Base-by-base conservation (phyloP, 2,797 vertebrate species). In the Nannoperca obscura region DNA sequence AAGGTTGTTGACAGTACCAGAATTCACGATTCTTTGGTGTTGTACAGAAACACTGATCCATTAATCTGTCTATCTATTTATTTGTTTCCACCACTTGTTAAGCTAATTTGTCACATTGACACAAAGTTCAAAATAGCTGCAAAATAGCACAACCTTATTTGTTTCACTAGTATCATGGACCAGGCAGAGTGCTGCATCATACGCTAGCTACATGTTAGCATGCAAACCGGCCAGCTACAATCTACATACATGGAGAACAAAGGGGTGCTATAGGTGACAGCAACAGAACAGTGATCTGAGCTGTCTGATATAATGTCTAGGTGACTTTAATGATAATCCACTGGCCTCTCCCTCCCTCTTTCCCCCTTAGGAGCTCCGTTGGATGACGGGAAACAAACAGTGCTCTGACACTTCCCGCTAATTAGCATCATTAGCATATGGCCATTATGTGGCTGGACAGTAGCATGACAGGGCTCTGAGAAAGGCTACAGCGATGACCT, bases 341-440 rank as follows among this genome's bases (percentile, higher is more conserved):
- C 78, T 70, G 27, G 79, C 83, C 75, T 74, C 74, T 59, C 74
- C 71, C 77, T 65, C 78, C 27, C 58, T 38, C 38, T 53, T 15
- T 27, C 47, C 61, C 89, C 86, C 82, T 54, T 30, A 81, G 88
- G 91, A 91, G 80, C 80, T 70, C 83, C 32, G 58, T 71, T 80
- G 83, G 88, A 89, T 94, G 94, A 95, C 94, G 93, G 94, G 93
- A 94, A 95, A 94, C 94, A 95, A 96, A 95, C 95, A 95, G 89
- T 81, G 86, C 90, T 90, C 88, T 95, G 95, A 95, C 95, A 95
- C 94, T 88, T 94, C 88, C 76, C 58, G 74, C 91, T 96, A 96
- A 96, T 96, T 95, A 96, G 94, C 90, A 86, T 90, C 90, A 96
- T 96, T 96, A 96, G 93, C 96, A 95, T 94, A 94, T 58, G 73